Evolutionary conservation across 2,797 vertebrate species (phyloP), one percentile per base, ranked within the genome.

Genomic region (Ctenopoma kingsleyae): DNA sequence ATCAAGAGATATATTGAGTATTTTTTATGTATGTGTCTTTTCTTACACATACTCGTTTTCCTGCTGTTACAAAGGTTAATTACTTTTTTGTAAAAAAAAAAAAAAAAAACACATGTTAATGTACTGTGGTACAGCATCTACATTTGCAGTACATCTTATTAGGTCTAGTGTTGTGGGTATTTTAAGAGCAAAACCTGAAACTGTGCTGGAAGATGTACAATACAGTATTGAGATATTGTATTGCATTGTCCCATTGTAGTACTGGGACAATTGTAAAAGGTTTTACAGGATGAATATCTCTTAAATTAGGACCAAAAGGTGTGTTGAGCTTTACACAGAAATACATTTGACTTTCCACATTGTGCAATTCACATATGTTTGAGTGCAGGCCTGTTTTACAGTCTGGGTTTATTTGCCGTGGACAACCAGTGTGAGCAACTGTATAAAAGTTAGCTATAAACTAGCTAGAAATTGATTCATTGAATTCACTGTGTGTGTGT

Each of bases 1-100:
- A 72, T 52, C 8, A 71, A 57, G 40, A 9, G 35, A 64, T 50
- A 49, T 52, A 65, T 58, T 72, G 40, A 41, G 25, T 69, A 27
- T 67, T 74, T 71, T 58, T 75, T 9, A 71, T 40, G 57, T 54
- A 1, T 43, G 16, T 41, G 19, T 4, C 2, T 58, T 58, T 50
- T 63, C 22, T 41, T 46, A 54, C 43, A 41, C 6, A 1, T 4
- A 25, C 32, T 20, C 13, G 47, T 63, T 80, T 30, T 43, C 17
- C 11, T 27, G 15, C 63, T 47, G 12, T 56, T 74, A n/a, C 5
- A 61, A 62, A 82, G 71, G 68, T 73, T 82, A 69, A 78, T 81
- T 62, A 57, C 8, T 43, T 63, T 84, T 78, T 82, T 35, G 27
- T 46, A 41, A 0, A 47, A 44, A 40, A 66, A 62, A 0, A 47